Evolutionary conservation across 2,888 invertebrate species (phyloP).

Genomic region (Drosophila melanosoma): DNA sequence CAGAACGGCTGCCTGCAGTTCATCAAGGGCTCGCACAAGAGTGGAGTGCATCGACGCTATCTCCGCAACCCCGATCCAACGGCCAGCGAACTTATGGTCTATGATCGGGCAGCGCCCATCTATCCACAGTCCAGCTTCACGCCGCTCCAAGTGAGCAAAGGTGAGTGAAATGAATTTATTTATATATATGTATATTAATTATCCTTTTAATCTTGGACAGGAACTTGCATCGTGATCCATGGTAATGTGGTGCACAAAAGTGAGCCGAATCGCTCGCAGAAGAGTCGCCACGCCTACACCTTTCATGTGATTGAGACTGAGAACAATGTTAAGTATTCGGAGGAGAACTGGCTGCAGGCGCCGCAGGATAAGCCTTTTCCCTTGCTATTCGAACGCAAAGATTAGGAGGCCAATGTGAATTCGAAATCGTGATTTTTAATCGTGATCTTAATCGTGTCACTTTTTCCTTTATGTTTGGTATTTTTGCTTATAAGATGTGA

Average conservation of each 20-base stretch:
- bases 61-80: constrained; percentile 89
- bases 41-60: constrained; percentile 89
- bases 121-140: constrained; percentile 91
- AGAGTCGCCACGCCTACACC: constrained; percentile 97
- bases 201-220: constrained; percentile 85
- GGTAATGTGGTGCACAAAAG: constrained; percentile 98
- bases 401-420: constrained; percentile 27
- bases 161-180: constrained; percentile 84
- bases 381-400: constrained; percentile 86
- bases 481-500: constrained; percentile 64
- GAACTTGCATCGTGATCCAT: constrained; percentile 94
- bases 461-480: constrained; percentile 39
- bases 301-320: constrained; percentile 96
- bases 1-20: constrained; percentile 98
- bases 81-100: constrained; percentile 88
- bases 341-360: constrained; percentile 94
- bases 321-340: constrained; percentile 89
- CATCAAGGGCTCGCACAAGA: constrained; percentile 95
- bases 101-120: constrained; percentile 88
- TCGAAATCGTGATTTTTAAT: not conserved
- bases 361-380: constrained; percentile 89
- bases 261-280: constrained; percentile 91
- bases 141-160: constrained; percentile 93
- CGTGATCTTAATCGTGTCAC: not conserved
- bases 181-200: not conserved